Evolutionary conservation across 2,113 vertebrate species (phyloP), one percentile per base, ranked within the genome.

Genomic region (Hippocampus guttulatus): DNA sequence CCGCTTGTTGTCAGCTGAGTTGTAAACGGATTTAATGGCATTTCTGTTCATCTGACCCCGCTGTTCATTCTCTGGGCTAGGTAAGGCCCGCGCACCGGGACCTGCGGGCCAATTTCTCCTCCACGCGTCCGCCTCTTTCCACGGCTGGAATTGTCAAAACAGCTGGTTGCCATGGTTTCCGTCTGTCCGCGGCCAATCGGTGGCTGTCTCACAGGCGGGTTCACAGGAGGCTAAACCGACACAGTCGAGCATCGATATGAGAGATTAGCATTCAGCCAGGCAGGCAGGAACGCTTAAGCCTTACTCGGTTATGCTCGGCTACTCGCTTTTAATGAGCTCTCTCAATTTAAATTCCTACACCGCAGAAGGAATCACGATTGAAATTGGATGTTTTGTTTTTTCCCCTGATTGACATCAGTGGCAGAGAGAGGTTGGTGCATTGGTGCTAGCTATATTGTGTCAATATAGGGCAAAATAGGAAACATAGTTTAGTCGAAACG

Each of bases 101-200:
- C 77, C 82, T 75, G 49, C 68, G 71, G 83, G 81, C 78, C 57
- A 75, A 60, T 20, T 47, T 64, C 69, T 64, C 70, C 25, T 71
- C 64, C 54, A 68, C 73, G 43, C 68, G 57, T 30, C n/a, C 16
- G 43, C 64, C 66, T 70, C 75, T 76, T 78, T 77, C 65, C 74
- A 64, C 47, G 64, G 43, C 69, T 69, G 65, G 68, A 82, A 83
- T 84, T 71, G 68, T 75, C 74, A 86, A 47, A 90, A 88, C 88
- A 87, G 83, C 89, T 85, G 86, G 88, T 90, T 90, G 77, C 86
- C 85, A 86, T 88, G 84, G 89, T 69, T 77, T 69, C 87, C 49
- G 65, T 47, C 75, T 70, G 60, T 71, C 72, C 45, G 38, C 58
- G 68, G 73, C 87, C 81, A 88, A 89, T 87, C 68, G 49, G 69